A percentile compares a stretch with the other conserved stretches of the same genome.
phyloP scores from a whole-genome alignment of 2,797 vertebrate species.

The Peromyscus eremicus region DNA sequence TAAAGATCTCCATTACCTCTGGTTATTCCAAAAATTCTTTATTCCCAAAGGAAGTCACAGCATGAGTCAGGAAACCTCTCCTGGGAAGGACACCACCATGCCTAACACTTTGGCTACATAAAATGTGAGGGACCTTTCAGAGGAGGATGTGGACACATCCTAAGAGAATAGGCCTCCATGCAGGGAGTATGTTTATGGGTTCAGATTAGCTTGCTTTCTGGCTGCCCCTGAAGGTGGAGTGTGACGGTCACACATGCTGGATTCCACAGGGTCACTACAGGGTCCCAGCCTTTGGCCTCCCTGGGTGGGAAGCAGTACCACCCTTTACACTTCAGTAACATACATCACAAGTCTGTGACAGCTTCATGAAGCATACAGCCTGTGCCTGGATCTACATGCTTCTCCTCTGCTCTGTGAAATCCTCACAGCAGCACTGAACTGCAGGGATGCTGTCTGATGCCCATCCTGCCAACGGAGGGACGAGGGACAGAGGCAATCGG shows the following conservation, averaged over 20 bases:
- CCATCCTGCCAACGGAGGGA: background rate
- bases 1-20: background rate
- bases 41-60: background rate
- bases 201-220: background rate
- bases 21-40: background rate
- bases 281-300: background rate
- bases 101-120: too few species aligned
- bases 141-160: too few species aligned
- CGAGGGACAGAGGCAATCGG: background rate
- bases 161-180: too few species aligned
- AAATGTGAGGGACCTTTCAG: background rate
- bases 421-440: background rate
- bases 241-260: background rate
- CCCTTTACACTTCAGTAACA: background rate
- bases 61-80: background rate
- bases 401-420: background rate
- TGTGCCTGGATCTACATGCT: accelerated
- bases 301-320: too few species aligned
- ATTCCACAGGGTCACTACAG: accelerated
- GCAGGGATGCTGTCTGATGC: background rate
- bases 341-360: background rate
- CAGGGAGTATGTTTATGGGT: background rate
- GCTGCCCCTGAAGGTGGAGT: background rate
- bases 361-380: background rate
- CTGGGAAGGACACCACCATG: background rate